Conservation (phyloP, 1,140 invertebrate species). For the Habropoda laboriosa region DNA sequence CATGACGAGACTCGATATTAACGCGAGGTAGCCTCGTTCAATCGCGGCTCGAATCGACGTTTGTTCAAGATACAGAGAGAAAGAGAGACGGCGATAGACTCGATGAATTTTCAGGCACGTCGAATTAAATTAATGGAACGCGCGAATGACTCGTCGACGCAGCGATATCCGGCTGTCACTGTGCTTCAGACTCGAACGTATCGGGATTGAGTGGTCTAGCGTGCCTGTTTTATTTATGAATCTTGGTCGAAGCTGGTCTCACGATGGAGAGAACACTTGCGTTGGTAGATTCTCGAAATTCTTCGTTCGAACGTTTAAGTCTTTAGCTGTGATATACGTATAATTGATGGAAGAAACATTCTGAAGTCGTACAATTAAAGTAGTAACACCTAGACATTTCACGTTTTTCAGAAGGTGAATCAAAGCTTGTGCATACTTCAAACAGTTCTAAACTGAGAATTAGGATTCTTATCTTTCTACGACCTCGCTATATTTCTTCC, state of each 20-base stretch:
- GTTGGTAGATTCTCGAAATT: neutral
- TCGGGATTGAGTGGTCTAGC: neutral
- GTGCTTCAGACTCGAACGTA: neutral
- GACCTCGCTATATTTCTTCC: no score
- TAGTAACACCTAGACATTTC: no score
- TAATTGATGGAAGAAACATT: no score
- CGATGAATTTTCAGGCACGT: neutral
- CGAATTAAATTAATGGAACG: slow-evolving; percentile 8
- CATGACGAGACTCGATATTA: neutral
- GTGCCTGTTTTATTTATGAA: slow-evolving; percentile 28
- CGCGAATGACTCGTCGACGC: neutral
- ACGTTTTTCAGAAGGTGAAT: no score
- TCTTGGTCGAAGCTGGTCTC: neutral
- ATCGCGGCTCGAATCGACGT: neutral
- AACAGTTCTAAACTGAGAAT: no score
- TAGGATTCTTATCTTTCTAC: no score
- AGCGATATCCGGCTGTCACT: neutral
- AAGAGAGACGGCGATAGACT: neutral
- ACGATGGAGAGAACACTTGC: no score
- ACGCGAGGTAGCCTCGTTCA: neutral
- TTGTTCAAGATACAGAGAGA: neutral
- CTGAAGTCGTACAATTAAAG: no score
- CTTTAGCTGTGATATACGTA: no score
- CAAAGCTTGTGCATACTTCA: no score
- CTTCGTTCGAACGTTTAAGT: no score